Evolutionary conservation across 2,888 invertebrate species (phyloP), one percentile per base, ranked within the genome.

Genomic region (Ormia ochracea): DNA sequence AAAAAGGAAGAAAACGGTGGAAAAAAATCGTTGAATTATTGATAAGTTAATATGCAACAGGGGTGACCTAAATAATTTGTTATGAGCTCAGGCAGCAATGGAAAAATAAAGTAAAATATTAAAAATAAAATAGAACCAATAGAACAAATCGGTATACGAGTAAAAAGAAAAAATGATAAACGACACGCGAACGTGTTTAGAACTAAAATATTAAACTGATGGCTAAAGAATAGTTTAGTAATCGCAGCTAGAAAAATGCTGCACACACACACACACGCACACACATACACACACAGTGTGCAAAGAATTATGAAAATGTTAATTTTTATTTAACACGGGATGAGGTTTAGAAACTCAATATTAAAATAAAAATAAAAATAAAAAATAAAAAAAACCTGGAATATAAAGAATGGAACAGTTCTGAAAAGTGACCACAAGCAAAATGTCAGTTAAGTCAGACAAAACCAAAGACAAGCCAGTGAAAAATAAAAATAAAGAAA

Each of bases 11-110:
- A 56, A 28, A 33, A 36, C 5, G 45, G 54, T n/a, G n/a, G n/a
- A n/a, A n/a, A 68, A 73, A 73, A 79, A 73, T 72, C 61, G 76
- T 82, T 83, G 82, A 84, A 84, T 84, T 82, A 83, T 84, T 82
- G 84, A 84, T 84, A 83, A 84, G 84, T 82, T 84, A 84, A 84
- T 84, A 82, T 81, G 82, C 82, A 79, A 78, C 81, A 72, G 82
- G 81, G 80, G 68, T 83, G 84, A 84, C 84, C 84, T 73, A 84
- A 82, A 84, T 84, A 82, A 84, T 82, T 83, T 83, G 81, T 83
- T 82, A 81, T 65, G 72, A 72, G 79, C 74, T 59, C 38, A 68
- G 58, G 66, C 70, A 59, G 12, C 28, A 31, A 58, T 10, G 14
- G 12, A 52, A 43, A 45, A 74, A 19, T 56, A 79, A 69, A 69